Percentiles rank a stretch among this genome's conserved stretches.
These are phyloP conservation scores for Potamarius usumacintae DNA, from an alignment of 2,113 vertebrate species.

Conservation along the genomic window DNA sequence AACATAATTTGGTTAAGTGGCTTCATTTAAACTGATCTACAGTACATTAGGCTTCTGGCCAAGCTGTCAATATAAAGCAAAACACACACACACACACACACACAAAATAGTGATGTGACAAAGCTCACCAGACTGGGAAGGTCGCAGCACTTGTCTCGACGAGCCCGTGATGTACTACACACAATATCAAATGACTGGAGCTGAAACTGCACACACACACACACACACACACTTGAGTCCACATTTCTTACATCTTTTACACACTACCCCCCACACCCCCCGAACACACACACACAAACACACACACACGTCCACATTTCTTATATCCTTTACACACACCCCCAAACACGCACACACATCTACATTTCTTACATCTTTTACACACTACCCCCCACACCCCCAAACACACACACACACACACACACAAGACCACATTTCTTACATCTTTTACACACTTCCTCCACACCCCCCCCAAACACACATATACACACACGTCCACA, in stretches of 20 bases:
- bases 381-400: no score
- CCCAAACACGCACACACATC: no score
- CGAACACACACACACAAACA: no score
- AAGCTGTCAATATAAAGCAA: constrained; percentile 3
- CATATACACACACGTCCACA: constrained; percentile 25
- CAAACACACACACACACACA: no score
- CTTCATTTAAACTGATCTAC: neutral
- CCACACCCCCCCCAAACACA: neutral
- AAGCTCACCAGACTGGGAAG: constrained; percentile 90
- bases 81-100: constrained; percentile 34
- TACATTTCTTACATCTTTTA: no score
- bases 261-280: no score
- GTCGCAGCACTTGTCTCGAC: constrained; percentile 93
- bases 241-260: neutral
- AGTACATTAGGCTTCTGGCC: neutral
- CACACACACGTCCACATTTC: no score
- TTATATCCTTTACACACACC: no score
- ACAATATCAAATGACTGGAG: constrained; percentile 95
- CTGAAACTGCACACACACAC: constrained; percentile 80
- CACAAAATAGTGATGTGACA: neutral
- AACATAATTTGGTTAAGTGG: neutral
- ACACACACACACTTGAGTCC: constrained; percentile 13
- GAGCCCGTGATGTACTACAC: constrained; percentile 91
- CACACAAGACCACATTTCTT: no score
- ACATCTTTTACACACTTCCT: no score